Conservation (phyloP, 2,888 invertebrate genomes). For the Zygogramma bicolorata region DNA sequence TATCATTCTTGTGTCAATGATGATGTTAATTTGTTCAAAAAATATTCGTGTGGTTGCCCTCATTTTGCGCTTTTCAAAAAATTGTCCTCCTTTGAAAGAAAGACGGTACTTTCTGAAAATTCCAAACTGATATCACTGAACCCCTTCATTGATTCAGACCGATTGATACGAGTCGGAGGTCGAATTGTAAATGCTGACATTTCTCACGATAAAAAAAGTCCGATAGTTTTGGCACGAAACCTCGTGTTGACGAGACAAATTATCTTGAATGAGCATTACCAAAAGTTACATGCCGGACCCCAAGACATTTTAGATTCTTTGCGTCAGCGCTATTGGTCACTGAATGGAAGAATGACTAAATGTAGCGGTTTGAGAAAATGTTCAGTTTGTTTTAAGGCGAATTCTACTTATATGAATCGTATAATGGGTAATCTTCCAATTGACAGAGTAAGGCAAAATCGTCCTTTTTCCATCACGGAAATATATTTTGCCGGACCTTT, state of each 20-base stretch:
- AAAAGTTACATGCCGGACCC: slow-evolving; percentile 12
- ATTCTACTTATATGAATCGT: slow-evolving; percentile 16
- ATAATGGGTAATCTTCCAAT: slow-evolving; percentile 37
- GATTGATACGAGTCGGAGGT: slow-evolving; percentile 19
- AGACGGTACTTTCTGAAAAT: too few species aligned
- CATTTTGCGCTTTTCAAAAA: too few species aligned
- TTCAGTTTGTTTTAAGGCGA: slow-evolving; percentile 28
- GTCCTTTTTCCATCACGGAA: slow-evolving; percentile 40
- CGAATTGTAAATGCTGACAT: slow-evolving; percentile 2
- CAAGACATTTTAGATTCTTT: slow-evolving; percentile 10
- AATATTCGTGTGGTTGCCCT: too few species aligned
- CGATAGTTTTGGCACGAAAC: neutral
- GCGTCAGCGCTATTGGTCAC: slow-evolving; percentile 28
- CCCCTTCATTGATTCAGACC: slow-evolving; percentile 1
- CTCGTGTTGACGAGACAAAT: slow-evolving; percentile 13
- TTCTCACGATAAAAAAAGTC: slow-evolving; percentile 11
- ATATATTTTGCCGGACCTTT: slow-evolving; percentile 47
- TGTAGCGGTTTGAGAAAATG: slow-evolving; percentile 28
- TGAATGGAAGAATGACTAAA: slow-evolving; percentile 26
- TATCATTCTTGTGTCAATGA: too few species aligned
- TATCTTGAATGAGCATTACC: slow-evolving; percentile 6
- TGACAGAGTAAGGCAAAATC: slow-evolving; percentile 26
- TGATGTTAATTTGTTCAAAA: too few species aligned
- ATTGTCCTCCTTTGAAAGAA: too few species aligned
- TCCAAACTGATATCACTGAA: neutral